These are phyloP conservation scores for Drosophila navojoa DNA, from an alignment of 1,140 invertebrate species.

Conservation along the genomic window DNA sequence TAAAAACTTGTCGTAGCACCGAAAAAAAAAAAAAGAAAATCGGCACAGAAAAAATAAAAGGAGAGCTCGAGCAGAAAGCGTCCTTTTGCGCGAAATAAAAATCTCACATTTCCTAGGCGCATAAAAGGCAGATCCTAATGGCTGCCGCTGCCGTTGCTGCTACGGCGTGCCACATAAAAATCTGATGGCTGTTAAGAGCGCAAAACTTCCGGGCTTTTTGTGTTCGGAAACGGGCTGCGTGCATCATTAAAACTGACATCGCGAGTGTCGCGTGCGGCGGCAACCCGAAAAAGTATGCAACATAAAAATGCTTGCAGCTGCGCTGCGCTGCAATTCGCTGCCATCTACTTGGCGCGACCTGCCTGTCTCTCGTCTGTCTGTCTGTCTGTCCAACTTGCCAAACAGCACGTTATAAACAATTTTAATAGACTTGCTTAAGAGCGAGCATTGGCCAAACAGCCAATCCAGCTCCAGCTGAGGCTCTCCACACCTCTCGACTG, in stretches of 20 bases:
- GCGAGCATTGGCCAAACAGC: conserved; percentile 61
- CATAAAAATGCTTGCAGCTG: conserved; percentile 65
- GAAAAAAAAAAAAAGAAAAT: conserved; percentile 10
- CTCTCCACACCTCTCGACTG: not conserved
- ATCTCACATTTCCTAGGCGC: conserved; percentile 66
- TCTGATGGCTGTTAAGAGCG: conserved; percentile 74
- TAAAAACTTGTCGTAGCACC: conserved; percentile 54
- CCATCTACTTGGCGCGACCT: not conserved
- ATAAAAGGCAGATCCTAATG: conserved; percentile 72
- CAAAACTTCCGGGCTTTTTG: conserved; percentile 77
- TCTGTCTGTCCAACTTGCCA: conserved; percentile 17
- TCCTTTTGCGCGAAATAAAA: conserved; percentile 43
- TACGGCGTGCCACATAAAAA: conserved; percentile 67
- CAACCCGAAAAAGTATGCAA: conserved; percentile 47
- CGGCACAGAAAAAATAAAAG: not conserved
- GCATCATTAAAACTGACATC: conserved; percentile 75
- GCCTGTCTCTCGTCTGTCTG: not conserved
- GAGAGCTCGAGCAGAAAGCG: conserved; percentile 13
- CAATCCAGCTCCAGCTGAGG: not conserved
- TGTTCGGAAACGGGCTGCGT: conserved; percentile 50
- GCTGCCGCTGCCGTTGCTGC: conserved; percentile 3
- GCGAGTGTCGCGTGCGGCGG: conserved; percentile 37
- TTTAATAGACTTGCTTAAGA: conserved; percentile 81
- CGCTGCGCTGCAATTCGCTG: conserved; percentile 37
- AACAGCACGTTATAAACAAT: conserved; percentile 69